phyloP scores from a whole-genome alignment of 2,888 invertebrate genomes.

The Leistus spinibarbis region DNA sequence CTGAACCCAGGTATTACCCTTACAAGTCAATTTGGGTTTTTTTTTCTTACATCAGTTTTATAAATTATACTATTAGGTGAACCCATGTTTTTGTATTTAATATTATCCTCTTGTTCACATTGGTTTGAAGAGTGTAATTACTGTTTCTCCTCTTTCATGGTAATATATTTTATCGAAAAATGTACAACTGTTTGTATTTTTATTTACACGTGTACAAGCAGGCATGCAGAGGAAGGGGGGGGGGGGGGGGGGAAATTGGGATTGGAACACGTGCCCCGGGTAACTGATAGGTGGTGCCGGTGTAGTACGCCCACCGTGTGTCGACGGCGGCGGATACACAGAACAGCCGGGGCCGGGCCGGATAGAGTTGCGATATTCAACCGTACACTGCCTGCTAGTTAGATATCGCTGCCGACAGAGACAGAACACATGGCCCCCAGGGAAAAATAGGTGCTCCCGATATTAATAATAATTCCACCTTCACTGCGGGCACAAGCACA shows the following conservation, averaged over 20 bases:
- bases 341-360: neutral
- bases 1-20: neutral
- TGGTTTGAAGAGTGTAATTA: too few species aligned
- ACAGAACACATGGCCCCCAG: slow-evolving; percentile 1
- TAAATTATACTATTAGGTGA: too few species aligned
- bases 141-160: too few species aligned
- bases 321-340: neutral
- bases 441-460: slow-evolving; percentile 29
- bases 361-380: neutral
- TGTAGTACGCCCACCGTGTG: neutral
- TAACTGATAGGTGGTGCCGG: slow-evolving; percentile 1
- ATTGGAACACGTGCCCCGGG: neutral
- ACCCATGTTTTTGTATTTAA: too few species aligned
- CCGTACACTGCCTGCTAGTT: neutral
- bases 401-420: slow-evolving; percentile 6
- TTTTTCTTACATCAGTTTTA: too few species aligned
- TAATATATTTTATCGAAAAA: neutral
- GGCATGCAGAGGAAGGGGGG: neutral
- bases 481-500: slow-evolving; percentile 15
- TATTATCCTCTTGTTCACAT: too few species aligned
- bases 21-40: too few species aligned
- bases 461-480: slow-evolving; percentile 24
- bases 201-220: neutral
- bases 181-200: neutral
- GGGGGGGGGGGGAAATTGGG: neutral